A percentile compares a stretch with the other conserved stretches of the same genome.
phyloP scores from a whole-genome alignment of 2,797 vertebrate species.

The Morelia viridis region DNA sequence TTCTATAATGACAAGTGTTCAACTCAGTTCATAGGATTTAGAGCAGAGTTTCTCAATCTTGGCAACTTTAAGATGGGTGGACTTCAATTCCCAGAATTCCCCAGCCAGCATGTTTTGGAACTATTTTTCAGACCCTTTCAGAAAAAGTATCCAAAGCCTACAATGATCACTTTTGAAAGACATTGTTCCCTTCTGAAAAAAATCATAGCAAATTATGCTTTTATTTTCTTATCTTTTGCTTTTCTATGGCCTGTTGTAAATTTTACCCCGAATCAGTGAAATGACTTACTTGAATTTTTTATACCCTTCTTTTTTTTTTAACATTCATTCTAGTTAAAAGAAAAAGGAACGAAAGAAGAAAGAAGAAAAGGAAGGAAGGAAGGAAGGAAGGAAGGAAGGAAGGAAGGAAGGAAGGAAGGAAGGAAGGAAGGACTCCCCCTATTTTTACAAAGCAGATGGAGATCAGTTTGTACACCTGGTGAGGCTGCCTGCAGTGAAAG shows the following conservation, averaged over 20 bases:
- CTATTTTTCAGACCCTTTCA: not conserved
- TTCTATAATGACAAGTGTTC: too few species aligned
- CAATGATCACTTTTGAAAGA: not conserved
- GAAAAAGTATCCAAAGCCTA: not conserved
- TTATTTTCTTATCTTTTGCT: not conserved
- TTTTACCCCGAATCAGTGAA: not conserved
- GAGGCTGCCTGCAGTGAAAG: constrained; percentile 40
- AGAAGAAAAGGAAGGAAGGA: too few species aligned
- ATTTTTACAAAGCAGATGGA: constrained; percentile 38
- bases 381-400: too few species aligned
- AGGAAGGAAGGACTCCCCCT: not conserved
- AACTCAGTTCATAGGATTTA: too few species aligned
- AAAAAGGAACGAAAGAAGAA: too few species aligned
- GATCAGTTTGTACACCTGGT: constrained; percentile 42
- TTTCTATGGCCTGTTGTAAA: not conserved
- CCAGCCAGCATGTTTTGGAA: not conserved
- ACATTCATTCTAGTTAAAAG: too few species aligned
- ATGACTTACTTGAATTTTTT: too few species aligned
- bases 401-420: not conserved
- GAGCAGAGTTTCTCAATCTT: too few species aligned
- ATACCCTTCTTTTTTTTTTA: not conserved
- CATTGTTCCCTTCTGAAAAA: not conserved
- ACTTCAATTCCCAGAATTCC: not conserved
- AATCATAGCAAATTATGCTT: too few species aligned
- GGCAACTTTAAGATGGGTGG: too few species aligned